Conservation (phyloP, 2,888 invertebrate genomes). For the Tanaodytes sp. region DNA sequence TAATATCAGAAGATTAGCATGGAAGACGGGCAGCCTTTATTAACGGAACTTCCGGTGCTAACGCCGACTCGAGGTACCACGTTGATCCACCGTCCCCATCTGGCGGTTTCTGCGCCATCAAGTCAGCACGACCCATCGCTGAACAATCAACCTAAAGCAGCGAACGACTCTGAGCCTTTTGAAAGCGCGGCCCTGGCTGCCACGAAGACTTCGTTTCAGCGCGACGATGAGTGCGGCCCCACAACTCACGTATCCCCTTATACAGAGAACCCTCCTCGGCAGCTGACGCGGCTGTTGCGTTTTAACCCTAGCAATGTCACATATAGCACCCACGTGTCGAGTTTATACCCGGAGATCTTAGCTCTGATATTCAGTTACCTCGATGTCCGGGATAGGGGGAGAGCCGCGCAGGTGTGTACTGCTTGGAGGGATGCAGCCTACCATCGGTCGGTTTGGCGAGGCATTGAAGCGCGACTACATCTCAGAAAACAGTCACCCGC, state of each 20-base stretch:
- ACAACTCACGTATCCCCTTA: conserved; percentile 67
- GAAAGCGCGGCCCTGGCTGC: conserved; percentile 49
- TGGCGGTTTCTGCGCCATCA: conserved; percentile 59
- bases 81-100: conserved; percentile 73
- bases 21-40: conserved; percentile 76
- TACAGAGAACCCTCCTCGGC: conserved; percentile 33
- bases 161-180: conserved; percentile 44
- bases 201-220: conserved; percentile 38
- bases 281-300: conserved; percentile 30
- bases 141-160: conserved; percentile 34
- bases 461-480: conserved; percentile 92
- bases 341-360: conserved; percentile 92
- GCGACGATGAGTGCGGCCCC: conserved; percentile 47
- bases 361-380: conserved; percentile 93
- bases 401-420: conserved; percentile 91
- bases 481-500: conserved; percentile 87
- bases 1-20: too few relatives aligned
- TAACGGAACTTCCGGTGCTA: conserved; percentile 77
- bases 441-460: conserved; percentile 93
- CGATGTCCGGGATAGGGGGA: conserved; percentile 89
- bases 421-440: conserved; percentile 95
- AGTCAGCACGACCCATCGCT: conserved; percentile 44
- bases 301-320: conserved; percentile 12
- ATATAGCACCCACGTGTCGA: conserved; percentile 82
- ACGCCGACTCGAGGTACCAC: conserved; percentile 73